phyloP scores from a whole-genome alignment of 2,113 vertebrate genomes.

The Paratilapia polleni region DNA sequence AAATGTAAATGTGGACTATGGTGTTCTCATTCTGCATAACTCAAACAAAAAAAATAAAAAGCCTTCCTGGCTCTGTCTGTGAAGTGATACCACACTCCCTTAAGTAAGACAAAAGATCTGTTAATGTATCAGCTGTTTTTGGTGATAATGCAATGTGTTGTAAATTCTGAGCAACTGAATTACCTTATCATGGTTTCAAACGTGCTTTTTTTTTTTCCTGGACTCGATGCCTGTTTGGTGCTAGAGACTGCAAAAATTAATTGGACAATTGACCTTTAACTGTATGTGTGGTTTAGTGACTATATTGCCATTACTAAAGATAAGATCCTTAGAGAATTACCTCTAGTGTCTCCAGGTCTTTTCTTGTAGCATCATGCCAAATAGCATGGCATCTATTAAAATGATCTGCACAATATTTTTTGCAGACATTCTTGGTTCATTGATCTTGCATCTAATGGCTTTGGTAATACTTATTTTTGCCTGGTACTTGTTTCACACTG shows the following conservation, averaged over 20 bases:
- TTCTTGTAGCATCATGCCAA: too few species aligned
- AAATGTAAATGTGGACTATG: slow-evolving; percentile 3
- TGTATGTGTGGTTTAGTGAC: too few species aligned
- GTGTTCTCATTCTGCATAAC: neutral
- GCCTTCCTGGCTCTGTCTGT: neutral
- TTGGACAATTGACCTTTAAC: too few species aligned
- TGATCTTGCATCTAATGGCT: neutral
- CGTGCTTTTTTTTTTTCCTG: neutral
- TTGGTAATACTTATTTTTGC: neutral
- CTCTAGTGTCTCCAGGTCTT: too few species aligned
- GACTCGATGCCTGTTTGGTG: neutral
- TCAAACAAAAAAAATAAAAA: neutral
- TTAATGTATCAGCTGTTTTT: neutral
- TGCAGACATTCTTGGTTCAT: too few species aligned
- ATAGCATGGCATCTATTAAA: too few species aligned
- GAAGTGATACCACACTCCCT: neutral
- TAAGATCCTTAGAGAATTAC: too few species aligned
- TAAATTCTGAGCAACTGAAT: neutral
- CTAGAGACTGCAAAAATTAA: too few species aligned
- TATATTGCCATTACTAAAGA: too few species aligned
- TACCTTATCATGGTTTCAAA: neutral
- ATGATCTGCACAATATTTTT: too few species aligned
- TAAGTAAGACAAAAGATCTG: neutral
- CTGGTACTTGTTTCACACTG: neutral
- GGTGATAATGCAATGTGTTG: neutral